Evolutionary conservation across 2,888 invertebrate genomes (phyloP), one percentile per base, ranked within the genome.

Genomic region (Oxycera nigricornis): DNA sequence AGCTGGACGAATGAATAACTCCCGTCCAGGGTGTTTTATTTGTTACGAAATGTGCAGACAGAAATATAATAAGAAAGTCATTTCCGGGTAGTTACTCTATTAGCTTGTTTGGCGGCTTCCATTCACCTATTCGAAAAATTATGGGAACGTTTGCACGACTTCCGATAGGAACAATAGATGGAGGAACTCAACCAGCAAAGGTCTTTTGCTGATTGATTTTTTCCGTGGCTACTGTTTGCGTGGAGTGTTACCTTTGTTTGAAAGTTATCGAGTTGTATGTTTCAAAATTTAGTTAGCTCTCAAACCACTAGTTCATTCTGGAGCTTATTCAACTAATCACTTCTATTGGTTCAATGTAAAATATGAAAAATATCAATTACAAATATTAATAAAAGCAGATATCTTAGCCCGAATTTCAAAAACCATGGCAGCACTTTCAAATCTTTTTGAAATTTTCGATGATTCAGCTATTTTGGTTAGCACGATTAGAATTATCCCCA

Each of bases 41-140:
- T 31, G 52, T 3, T 20, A 11, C 6, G 41, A 20, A 70, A 70
- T 52, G 70, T 52, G 70, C 55, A 52, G 70, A 52, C 30, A 70
- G 70, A 70, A 70, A 70, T n/a, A n/a, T n/a, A n/a, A n/a, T 55
- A 31, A 70, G 41, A 70, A 22, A 70, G 70, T 70, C 70, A 70
- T 70, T 70, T 70, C 70, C 70, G 52, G 70, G 28, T 50, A 28
- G 59, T 7, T 55, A n/a, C 30, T 31, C 70, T 20, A 70, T 46
- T 67, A 46, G 41, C 67, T 26, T 24, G 2, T 59, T 28, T 24
- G 30, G 59, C 14, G 30, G 22, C 17, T 55, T 2, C 11, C 17
- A 22, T 20, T 55, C 24, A 24, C 30, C 62, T 35, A 62, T 62
- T 22, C 4, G 17, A 46, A 41, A 67, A 67, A 67, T 67, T 41